These are phyloP conservation scores for Psittacara wagleri DNA, from an alignment of 2,113 vertebrate genomes.

Conservation along the genomic window DNA sequence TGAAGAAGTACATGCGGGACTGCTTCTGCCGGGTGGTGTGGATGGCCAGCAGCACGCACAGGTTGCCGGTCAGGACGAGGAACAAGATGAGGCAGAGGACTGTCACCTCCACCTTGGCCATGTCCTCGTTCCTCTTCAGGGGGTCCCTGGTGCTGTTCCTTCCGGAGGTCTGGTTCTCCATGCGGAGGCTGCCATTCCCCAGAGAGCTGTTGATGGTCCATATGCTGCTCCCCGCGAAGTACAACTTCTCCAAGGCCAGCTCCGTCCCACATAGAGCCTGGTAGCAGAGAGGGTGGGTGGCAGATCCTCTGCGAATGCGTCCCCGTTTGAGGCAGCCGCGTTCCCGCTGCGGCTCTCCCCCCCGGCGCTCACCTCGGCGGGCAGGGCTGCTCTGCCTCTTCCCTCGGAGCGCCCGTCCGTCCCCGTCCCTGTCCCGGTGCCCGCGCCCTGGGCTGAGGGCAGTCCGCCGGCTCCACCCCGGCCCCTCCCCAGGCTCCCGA, in stretches of 20 bases:
- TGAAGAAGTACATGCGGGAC: constrained; percentile 97
- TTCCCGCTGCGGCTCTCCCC: not conserved
- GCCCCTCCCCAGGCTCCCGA: not conserved
- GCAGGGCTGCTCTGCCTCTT: not conserved
- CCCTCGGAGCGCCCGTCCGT: not conserved
- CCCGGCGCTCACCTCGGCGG: not conserved
- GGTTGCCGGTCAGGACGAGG: constrained; percentile 89
- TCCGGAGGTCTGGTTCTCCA: constrained; percentile 42
- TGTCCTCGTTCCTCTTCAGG: constrained; percentile 88
- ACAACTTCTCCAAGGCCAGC: constrained; percentile 61
- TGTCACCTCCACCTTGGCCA: constrained; percentile 92
- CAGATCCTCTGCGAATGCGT: not conserved
- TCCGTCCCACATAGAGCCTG: not conserved
- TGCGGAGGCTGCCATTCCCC: constrained; percentile 72
- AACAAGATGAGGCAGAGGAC: constrained; percentile 91
- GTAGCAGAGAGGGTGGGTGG: not conserved
- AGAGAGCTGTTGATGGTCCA: constrained; percentile 71
- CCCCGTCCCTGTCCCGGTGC: not conserved
- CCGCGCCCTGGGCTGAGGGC: not conserved
- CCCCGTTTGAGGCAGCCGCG: not conserved
- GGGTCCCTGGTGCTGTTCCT: constrained; percentile 81
- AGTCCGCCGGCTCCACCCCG: not conserved
- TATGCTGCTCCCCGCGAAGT: not conserved
- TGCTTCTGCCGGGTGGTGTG: constrained; percentile 87
- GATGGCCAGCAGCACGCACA: constrained; percentile 90